Evolutionary conservation across 2,113 vertebrate species (phyloP).

Genomic region (Corythaixoides concolor): DNA sequence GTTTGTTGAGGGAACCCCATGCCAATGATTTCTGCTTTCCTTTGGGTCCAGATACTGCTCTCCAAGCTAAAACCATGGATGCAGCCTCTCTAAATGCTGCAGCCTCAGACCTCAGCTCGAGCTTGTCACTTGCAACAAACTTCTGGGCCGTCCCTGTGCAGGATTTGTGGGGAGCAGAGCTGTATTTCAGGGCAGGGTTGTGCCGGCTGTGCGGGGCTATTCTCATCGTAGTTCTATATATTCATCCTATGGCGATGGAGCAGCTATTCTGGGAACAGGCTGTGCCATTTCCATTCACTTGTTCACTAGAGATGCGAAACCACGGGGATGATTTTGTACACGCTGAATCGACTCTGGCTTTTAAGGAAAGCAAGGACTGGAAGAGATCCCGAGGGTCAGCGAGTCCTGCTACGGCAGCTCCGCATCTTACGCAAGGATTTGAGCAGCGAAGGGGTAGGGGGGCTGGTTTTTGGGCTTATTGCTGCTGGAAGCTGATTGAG

Average conservation of each 20-base stretch:
- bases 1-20: background rate
- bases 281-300: slow-evolving; percentile 38
- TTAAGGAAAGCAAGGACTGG: background rate
- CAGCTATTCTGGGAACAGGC: slow-evolving; percentile 22
- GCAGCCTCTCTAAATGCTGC: background rate
- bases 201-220: background rate
- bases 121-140: background rate
- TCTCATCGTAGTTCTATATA: background rate
- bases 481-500: background rate
- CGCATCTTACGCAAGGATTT: background rate
- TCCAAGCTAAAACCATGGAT: background rate
- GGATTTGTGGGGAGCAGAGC: background rate
- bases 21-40: background rate
- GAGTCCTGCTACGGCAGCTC: background rate
- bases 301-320: background rate
- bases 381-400: background rate
- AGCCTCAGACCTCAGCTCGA: background rate
- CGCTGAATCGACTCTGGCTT: background rate
- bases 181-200: background rate
- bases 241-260: background rate
- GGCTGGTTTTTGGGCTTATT: background rate
- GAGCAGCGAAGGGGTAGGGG: background rate
- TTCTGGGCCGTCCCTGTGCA: background rate
- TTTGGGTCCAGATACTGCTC: background rate
- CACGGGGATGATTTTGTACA: background rate